A percentile compares a stretch with the other conserved stretches of the same genome.
These are phyloP conservation scores for Eumerus sabulonum DNA, from an alignment of 2,888 invertebrate genomes.

Conservation along the genomic window DNA sequence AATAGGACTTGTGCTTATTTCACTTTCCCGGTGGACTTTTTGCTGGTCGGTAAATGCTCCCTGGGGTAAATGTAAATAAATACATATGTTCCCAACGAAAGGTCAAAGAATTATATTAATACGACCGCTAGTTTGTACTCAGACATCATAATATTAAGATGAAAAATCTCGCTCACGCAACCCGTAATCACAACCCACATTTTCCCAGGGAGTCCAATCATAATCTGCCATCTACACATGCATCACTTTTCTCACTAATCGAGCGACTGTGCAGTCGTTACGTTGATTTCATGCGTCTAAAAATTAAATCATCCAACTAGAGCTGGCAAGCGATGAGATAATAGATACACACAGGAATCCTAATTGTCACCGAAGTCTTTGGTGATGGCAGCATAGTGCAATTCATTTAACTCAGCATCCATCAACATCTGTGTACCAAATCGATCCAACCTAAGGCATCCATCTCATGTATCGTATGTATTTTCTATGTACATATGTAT, in stretches of 20 bases:
- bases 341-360: constrained; percentile 6
- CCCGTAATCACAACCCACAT: constrained; percentile 48
- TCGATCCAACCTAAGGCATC: constrained; percentile 55
- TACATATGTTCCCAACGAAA: no score
- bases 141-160: no score
- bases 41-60: no score
- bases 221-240: constrained; percentile 8
- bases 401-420: constrained; percentile 66
- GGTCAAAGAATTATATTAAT: no score
- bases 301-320: constrained; percentile 63
- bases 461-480: background rate
- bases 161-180: no score
- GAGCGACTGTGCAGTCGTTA: background rate
- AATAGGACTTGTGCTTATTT: no score
- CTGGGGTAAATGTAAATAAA: no score
- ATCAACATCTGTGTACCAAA: constrained; percentile 66
- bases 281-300: constrained; percentile 57
- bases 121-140: no score
- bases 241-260: constrained; percentile 26
- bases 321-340: constrained; percentile 25
- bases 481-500: no score
- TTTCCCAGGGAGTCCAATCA: constrained; percentile 1
- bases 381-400: constrained; percentile 52
- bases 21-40: no score
- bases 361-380: constrained; percentile 26